Evolutionary conservation across 1,140 invertebrate species (phyloP), one percentile per base, ranked within the genome.

Genomic region (Sycobia sp.): DNA sequence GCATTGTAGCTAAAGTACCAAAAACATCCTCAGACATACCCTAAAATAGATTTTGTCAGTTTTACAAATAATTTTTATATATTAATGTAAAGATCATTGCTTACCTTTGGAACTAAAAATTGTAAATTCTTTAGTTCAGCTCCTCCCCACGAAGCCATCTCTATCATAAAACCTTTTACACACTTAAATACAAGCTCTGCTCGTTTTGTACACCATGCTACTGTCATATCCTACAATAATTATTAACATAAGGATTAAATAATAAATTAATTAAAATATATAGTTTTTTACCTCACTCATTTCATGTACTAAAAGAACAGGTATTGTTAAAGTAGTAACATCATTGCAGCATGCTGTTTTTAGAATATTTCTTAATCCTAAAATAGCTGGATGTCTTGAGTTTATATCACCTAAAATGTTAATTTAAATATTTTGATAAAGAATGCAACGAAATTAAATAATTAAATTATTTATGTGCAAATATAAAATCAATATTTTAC

Each of bases 111-210:
- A 11, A 94, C 87, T 55, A 93, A 77, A 79, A 94, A 93, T 77
- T 94, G 91, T 39, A 94, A 84, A 78, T 92, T 96, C 74, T 92
- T 90, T 25, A 96, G 86, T 76, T 96, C 93, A 13, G 94, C 91
- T 18, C 93, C 94, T 62, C 94, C 93, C 89, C 89, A 93, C 1
- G 91, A 93, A 7, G 93, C 90, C 86, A 96, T 96, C 84, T 99
- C 97, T 77, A 99, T 97, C 93, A 99, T 96, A 78, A 98, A 99
- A 0, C 97, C 97, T 86, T 99, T 99, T 18, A 98, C 91, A 84
- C 97, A 99, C 82, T 99, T 99, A 72, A 97, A 95, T 60, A 99
- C 91, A 61, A 99, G 82, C 81, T 99, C 97, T 0, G 96, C 96
- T 70, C 97, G 81, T 74, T 95, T 93, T 68, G 94, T 87, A 79